Percentiles rank a stretch among this genome's conserved stretches.
Evolutionary conservation across 1,140 invertebrate species (phyloP).

Genomic region (Caenorhabditis remanei): DNA sequence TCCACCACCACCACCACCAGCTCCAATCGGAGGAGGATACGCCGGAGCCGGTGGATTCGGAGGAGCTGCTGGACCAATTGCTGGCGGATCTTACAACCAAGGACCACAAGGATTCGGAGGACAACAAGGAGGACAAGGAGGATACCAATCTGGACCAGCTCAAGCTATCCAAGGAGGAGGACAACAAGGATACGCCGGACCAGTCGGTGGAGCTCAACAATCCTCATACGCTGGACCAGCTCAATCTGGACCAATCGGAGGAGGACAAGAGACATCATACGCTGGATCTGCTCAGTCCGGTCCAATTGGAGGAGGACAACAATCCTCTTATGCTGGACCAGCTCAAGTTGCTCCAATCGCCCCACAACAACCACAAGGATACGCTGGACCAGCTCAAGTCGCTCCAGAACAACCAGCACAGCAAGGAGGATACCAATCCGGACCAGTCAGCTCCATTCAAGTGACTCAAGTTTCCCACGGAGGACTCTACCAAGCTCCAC

Average conservation of each 20-base stretch:
- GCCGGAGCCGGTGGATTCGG: constrained; percentile 4
- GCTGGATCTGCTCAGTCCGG: constrained; percentile 2
- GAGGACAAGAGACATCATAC: not conserved
- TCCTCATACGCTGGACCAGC: not conserved
- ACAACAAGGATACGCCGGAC: not conserved
- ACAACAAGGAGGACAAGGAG: not conserved
- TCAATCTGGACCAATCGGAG: not conserved
- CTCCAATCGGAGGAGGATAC: constrained; percentile 36
- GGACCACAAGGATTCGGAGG: not conserved
- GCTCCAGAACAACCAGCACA: constrained; percentile 25
- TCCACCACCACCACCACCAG: constrained; percentile 57
- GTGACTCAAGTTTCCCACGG: constrained; percentile 38
- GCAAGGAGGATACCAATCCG: constrained; percentile 45
- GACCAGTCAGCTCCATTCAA: constrained; percentile 36
- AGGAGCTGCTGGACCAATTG: constrained; percentile 13
- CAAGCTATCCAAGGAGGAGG: not conserved
- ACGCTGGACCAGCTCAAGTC: constrained; percentile 19
- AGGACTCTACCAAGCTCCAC: constrained; percentile 37
- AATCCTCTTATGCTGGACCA: not conserved
- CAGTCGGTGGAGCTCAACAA: not conserved
- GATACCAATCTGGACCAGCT: constrained; percentile 2
- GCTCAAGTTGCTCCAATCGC: not conserved
- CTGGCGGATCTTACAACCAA: not conserved
- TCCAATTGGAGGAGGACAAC: not conserved
- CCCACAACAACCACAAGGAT: constrained; percentile 4